These are phyloP conservation scores for Motacilla alba DNA, from an alignment of 2,113 vertebrate genomes.

Conservation along the genomic window DNA sequence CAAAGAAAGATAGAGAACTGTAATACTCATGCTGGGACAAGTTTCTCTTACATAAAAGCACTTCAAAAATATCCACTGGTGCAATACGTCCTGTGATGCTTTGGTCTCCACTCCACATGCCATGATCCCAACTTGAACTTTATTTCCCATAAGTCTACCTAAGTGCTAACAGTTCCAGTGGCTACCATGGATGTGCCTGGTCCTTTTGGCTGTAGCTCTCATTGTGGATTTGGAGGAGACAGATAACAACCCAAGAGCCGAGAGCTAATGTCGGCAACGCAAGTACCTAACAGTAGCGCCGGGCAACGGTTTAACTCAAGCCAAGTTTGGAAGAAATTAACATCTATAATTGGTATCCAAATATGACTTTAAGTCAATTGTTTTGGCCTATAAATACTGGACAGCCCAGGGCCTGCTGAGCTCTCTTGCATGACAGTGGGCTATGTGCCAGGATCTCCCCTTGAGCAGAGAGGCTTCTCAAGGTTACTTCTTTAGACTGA, in stretches of 20 bases:
- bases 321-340: neutral
- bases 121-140: neutral
- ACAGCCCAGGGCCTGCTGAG: neutral
- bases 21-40: neutral
- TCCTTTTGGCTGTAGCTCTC: neutral
- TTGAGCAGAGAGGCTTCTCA: neutral
- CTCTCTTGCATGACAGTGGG: neutral
- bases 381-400: neutral
- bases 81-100: neutral
- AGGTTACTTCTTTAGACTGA: neutral
- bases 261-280: rapidly evolving
- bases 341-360: neutral
- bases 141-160: neutral
- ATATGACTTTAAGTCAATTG: neutral
- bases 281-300: rapidly evolving
- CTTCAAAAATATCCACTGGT: neutral
- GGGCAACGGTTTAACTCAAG: neutral
- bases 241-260: neutral
- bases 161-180: no score
- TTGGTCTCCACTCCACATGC: neutral
- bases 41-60: neutral
- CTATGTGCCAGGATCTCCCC: rapidly evolving
- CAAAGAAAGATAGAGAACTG: neutral
- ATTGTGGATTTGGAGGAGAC: neutral
- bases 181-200: neutral